Evolutionary conservation across 2,888 invertebrate genomes (phyloP), one percentile per base, ranked within the genome.

Genomic region (Heliconius ismenius): DNA sequence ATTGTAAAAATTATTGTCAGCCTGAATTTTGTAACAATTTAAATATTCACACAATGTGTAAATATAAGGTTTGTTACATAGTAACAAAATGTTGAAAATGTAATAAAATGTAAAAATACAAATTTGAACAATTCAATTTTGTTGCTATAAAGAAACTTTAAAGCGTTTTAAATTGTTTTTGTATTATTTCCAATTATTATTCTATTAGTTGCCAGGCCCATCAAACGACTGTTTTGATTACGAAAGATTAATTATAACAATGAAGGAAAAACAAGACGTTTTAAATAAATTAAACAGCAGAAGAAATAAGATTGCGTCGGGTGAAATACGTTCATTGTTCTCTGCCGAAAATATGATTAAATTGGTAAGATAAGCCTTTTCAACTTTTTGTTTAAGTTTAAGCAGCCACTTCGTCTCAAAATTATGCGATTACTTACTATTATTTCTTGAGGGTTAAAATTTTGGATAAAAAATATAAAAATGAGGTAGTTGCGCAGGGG

Each of bases 201-300:
- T 28, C 24, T 63, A 58, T 60, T 62, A 81, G 81, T 76, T 74
- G 32, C 49, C 78, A 77, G 84, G 84, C 18, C 89, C 90, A 15
- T 88, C 89, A 13, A 81, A 81, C 1, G 85, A 85, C 75, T 93
- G 93, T 81, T 64, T 87, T 63, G 86, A 87, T 62, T 88, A 90
- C 79, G 89, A 90, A 81, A 88, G 83, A 81, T 86, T 87, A 10
- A 84, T 92, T 64, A 85, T 81, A 75, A 87, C 81, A 7, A 84
- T 83, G 10, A 84, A 83, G 75, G 90, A 90, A n/a, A 91, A 87
- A 76, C 81, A 81, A 77, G 86, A 84, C 13, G 83, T 94, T 76
- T 81, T 94, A 72, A 84, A 92, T 67, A 93, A 92, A 87, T 87
- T 94, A 76, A 94, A 94, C 79, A 86, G 82, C 60, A 87, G 93